Base-by-base conservation (phyloP, 2,113 vertebrate species). In the Herpailurus yagouaroundi region DNA sequence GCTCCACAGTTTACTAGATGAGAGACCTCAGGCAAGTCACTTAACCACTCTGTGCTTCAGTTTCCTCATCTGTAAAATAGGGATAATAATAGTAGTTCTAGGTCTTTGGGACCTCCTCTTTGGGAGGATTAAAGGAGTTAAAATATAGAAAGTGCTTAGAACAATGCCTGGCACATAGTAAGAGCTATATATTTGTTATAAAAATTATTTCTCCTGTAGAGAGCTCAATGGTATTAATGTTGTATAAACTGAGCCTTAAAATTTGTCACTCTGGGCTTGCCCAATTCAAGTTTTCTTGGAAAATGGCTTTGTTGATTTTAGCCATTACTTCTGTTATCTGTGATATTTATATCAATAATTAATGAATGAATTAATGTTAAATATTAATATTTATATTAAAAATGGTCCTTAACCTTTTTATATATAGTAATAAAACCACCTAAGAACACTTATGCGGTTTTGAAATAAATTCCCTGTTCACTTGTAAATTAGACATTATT, bases 281-380 rank as follows among this genome's bases (percentile, higher is more conserved):
- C 5, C 31, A 83, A 18, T 89, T 84, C 48, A 71, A 10, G 16
- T 82, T 90, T 97, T 96, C 71, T 86, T 97, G 55, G 84, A 81
- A 96, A 92, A 85, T 60, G 38, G 8, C 48, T 88, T 76, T 86
- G 33, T 85, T 94, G 76, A 63, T 91, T 95, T 96, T 87, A 88
- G 16, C 38, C 84, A 33, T 89, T 95, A 77, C 33, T 95, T 82
- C 6, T 89, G 7, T 86, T 57, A 60, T 64, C 4, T 73, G 23
- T 95, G 55, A 29, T 55, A 81, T 41, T 97, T 91, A n/a, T 69
- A 55, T 71, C 83, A 80, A 48, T 77, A 83, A 60, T 60, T 25
- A 60, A 60, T 60, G 57, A 60, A 23, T 60, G 57, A 23, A 19
- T 55, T 19, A 57, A 57, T 60, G 21, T 60, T 60, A 60, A 8